Conservation (phyloP, 2,113 vertebrate species). For the Brachionichthys hirsutus region DNA sequence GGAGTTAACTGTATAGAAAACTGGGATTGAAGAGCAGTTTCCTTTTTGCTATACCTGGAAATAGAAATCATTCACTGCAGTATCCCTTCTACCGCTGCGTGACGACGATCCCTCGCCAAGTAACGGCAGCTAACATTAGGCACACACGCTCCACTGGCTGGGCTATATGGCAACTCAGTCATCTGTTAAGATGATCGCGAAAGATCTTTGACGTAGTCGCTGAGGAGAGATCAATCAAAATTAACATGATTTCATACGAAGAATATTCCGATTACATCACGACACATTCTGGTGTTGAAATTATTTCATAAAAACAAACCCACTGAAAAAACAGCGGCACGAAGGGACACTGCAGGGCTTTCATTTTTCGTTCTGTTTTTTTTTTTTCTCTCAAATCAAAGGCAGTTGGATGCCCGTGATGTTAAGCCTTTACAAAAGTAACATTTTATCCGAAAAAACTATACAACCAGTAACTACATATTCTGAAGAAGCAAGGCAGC, state of each 20-base stretch:
- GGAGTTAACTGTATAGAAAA: conserved; percentile 85
- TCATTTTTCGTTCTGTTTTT: conserved; percentile 54
- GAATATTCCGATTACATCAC: conserved; percentile 34
- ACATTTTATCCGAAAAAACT: conserved; percentile 93
- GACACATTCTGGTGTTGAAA: conserved; percentile 58
- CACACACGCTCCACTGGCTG: conserved; percentile 56
- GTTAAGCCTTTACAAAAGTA: conserved; percentile 99
- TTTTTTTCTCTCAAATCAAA: conserved; percentile 71
- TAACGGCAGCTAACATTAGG: conserved; percentile 47
- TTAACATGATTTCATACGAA: conserved; percentile 59
- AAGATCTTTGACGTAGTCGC: conserved; percentile 39
- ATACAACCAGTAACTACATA: conserved; percentile 99
- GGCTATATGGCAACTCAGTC: conserved; percentile 59
- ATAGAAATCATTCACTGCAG: conserved; percentile 81
- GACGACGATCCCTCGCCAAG: conserved; percentile 56
- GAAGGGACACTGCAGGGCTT: conserved; percentile 97
- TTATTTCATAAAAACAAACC: conserved; percentile 67
- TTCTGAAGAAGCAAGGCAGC: conserved; percentile 99
- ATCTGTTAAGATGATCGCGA: conserved; percentile 51
- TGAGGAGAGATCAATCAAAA: conserved; percentile 58
- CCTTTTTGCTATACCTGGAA: conserved; percentile 80
- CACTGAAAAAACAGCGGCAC: conserved; percentile 75
- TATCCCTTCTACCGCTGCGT: conserved; percentile 77
- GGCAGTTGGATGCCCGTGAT: conserved; percentile 91
- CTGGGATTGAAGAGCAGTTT: conserved; percentile 80